Percentiles rank a stretch among this genome's conserved stretches.
These are phyloP conservation scores for Pseudochirops corinnae DNA, from an alignment of 2,797 vertebrate species.

Conservation along the genomic window DNA sequence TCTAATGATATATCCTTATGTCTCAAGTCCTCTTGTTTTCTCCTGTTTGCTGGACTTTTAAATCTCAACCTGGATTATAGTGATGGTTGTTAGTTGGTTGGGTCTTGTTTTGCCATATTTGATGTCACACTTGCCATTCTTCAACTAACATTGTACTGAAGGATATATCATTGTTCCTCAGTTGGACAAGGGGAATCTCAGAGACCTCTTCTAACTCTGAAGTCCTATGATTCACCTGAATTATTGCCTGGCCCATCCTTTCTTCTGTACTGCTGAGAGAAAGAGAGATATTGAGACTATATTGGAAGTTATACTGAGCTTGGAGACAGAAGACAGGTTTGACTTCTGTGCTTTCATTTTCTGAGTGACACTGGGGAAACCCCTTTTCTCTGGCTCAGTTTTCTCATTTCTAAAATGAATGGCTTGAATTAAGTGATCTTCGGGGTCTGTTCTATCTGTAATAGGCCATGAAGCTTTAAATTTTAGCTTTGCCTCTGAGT, in stretches of 20 bases:
- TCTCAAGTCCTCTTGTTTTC: not conserved
- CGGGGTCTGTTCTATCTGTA: not conserved
- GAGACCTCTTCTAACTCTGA: not conserved
- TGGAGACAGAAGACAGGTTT: not conserved
- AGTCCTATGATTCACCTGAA: not conserved
- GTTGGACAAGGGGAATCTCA: not conserved
- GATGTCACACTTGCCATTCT: not conserved
- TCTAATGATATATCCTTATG: not conserved
- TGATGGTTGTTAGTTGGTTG: not conserved
- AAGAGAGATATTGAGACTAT: not conserved
- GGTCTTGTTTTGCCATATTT: not conserved
- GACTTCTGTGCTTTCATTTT: not conserved
- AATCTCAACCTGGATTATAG: not conserved
- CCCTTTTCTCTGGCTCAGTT: not conserved
- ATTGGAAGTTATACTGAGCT: not conserved
- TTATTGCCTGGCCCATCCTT: not conserved
- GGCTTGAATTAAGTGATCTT: not conserved
- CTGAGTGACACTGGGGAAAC: not conserved
- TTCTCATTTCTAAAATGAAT: not conserved
- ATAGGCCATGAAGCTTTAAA: not conserved
- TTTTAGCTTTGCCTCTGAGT: not conserved
- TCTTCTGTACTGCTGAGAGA: not conserved
- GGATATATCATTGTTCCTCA: not conserved
- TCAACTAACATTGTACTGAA: not conserved
- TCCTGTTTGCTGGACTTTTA: not conserved